Evolutionary conservation across 2,113 vertebrate genomes (phyloP).

Genomic region (Enhydra lutris): DNA sequence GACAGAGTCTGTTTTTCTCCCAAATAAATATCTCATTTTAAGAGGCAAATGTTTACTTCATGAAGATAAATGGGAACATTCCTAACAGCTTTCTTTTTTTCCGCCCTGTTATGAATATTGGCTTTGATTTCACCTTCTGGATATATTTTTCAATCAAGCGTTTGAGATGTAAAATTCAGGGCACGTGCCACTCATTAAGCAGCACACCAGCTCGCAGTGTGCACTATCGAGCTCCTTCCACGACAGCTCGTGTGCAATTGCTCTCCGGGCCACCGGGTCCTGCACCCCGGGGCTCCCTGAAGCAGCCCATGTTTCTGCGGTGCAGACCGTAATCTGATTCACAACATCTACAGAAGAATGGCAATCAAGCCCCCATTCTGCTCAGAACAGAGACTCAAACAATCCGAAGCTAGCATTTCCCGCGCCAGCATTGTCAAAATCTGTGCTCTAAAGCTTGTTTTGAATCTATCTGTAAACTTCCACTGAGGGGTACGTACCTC

Average conservation of each 20-base stretch:
- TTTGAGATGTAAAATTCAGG: not conserved
- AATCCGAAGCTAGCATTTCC: not conserved
- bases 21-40: constrained; percentile 42
- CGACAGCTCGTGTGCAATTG: no score
- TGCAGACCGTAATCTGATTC: not conserved
- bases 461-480: not conserved
- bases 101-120: not conserved
- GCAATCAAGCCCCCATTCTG: not conserved
- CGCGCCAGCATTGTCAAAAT: not conserved
- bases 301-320: not conserved
- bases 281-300: no score
- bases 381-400: not conserved
- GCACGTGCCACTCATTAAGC: not conserved
- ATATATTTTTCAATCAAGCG: not conserved
- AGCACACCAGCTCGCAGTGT: not conserved
- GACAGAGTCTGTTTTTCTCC: not conserved
- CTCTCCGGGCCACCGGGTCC: not conserved
- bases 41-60: constrained; percentile 35
- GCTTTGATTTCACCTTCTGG: constrained; percentile 5
- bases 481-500: not conserved
- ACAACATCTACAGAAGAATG: not conserved
- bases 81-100: not conserved
- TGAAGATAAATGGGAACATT: constrained; percentile 33
- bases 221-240: not conserved
- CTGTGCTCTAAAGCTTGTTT: not conserved